Conservation (phyloP, 1,140 invertebrate species). For the Bombus difficillimus region DNA sequence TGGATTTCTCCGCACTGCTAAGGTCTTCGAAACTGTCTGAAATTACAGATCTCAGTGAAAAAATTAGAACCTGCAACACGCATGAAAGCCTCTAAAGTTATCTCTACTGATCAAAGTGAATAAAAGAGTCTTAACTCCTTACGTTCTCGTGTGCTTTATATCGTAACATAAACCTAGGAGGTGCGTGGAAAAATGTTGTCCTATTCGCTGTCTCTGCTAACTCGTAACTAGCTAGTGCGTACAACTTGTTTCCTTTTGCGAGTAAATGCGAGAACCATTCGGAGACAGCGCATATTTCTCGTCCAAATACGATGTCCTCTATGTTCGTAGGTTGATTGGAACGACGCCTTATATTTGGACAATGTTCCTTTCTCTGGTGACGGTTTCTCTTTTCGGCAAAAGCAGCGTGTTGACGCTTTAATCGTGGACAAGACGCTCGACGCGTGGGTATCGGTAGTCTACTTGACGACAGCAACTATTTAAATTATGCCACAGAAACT, state of each 20-base stretch:
- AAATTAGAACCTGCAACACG: too few species aligned
- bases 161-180: not conserved
- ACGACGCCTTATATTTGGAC: conserved; percentile 34
- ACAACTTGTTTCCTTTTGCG: conserved; percentile 21
- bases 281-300: not conserved
- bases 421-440: conserved; percentile 17
- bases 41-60: too few species aligned
- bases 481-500: conserved; percentile 66
- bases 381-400: conserved; percentile 55
- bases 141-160: not conserved
- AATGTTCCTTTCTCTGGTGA: conserved; percentile 55
- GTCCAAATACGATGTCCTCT: conserved; percentile 14
- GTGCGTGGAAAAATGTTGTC: conserved; percentile 1
- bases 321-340: not conserved
- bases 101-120: too few species aligned
- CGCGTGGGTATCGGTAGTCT: conserved; percentile 40
- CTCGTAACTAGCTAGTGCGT: not conserved
- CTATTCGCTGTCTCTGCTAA: not conserved
- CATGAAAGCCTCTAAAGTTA: too few species aligned
- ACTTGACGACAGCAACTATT: conserved; percentile 62
- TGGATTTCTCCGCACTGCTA: too few species aligned
- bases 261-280: not conserved
- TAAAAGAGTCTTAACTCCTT: not conserved
- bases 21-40: too few species aligned
- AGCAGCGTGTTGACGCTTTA: not conserved